Conservation (phyloP, 30 jellyfish, hydroid and myxozoan genomes). For the Haliclystus octoradiatus region DNA sequence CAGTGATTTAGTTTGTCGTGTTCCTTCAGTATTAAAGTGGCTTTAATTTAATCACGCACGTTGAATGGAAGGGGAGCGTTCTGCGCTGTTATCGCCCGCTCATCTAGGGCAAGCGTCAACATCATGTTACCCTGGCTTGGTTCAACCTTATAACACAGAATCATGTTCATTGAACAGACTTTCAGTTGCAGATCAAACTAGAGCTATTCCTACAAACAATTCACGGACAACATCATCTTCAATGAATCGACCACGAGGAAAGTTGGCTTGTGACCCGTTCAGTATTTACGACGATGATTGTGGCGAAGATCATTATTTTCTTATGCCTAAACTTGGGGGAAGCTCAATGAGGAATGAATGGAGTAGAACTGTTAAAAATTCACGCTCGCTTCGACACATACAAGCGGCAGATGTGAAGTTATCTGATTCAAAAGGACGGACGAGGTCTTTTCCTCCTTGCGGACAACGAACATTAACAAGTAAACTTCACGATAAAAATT, state of each 20-base stretch:
- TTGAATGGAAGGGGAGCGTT: neutral
- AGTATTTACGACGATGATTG: constrained; percentile 59
- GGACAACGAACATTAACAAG: constrained; percentile 6
- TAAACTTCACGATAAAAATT: neutral
- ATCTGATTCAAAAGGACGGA: constrained; percentile 28
- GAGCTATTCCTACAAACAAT: constrained; percentile 4
- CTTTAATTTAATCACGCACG: neutral
- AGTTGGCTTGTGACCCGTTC: constrained; percentile 50
- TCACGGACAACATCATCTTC: constrained; percentile 12
- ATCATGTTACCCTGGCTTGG: constrained; percentile 50
- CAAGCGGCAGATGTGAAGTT: constrained; percentile 24
- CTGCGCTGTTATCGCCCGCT: neutral
- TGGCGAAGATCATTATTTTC: constrained; percentile 64
- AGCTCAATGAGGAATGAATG: constrained; percentile 29
- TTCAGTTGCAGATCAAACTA: constrained; percentile 24
- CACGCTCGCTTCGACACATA: constrained; percentile 52
- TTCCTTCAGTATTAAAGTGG: no score
- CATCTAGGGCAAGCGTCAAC: neutral
- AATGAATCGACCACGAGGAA: constrained; percentile 61
- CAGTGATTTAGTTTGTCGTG: no score
- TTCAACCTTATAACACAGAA: constrained; percentile 35
- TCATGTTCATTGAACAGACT: constrained; percentile 24
- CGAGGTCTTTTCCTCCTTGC: constrained; percentile 55
- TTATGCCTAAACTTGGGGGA: constrained; percentile 26
- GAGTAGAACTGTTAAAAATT: constrained; percentile 46